These are phyloP conservation scores for Desmophyllum pertusum DNA, from an alignment of 92 coral and sea anemone genomes.

Conservation along the genomic window DNA sequence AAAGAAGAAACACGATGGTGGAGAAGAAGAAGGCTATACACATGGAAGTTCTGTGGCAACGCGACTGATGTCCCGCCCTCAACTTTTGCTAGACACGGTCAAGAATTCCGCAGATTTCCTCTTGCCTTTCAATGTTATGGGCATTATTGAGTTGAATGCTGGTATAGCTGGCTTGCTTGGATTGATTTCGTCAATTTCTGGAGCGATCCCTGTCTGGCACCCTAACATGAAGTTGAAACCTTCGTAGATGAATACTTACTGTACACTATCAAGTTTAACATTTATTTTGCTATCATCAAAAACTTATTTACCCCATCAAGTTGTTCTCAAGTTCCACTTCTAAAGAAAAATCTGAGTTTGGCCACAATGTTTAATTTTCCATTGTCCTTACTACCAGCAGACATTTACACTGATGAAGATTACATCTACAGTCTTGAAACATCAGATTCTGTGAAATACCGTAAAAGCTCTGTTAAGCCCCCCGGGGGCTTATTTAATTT, in stretches of 20 bases:
- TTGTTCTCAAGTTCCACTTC: too few relatives aligned
- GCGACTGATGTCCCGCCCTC: slow-evolving; percentile 83
- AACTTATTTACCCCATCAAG: too few relatives aligned
- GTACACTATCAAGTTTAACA: background rate
- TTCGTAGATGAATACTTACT: slow-evolving; percentile 33
- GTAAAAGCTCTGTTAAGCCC: too few relatives aligned
- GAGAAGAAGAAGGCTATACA: slow-evolving; percentile 56
- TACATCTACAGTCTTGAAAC: too few relatives aligned
- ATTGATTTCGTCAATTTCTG: slow-evolving; percentile 87
- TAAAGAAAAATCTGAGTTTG: too few relatives aligned
- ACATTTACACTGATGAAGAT: too few relatives aligned
- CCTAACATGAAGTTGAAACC: slow-evolving; percentile 90
- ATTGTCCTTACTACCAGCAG: too few relatives aligned
- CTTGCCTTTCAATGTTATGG: slow-evolving; percentile 94
- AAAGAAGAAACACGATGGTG: slow-evolving; percentile 78
- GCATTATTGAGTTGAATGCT: slow-evolving; percentile 80
- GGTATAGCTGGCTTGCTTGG: slow-evolving; percentile 93
- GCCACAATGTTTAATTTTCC: too few relatives aligned
- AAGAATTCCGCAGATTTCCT: slow-evolving; percentile 95
- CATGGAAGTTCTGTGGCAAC: slow-evolving; percentile 41
- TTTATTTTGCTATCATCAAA: background rate
- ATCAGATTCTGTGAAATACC: too few relatives aligned
- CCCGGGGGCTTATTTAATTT: too few relatives aligned
- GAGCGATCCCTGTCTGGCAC: slow-evolving; percentile 84
- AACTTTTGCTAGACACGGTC: slow-evolving; percentile 87